A percentile compares a stretch with the other conserved stretches of the same genome.
phyloP scores from a whole-genome alignment of 37 sponge, comb jelly and placozoan species.

The Bolinopsis microptera region DNA sequence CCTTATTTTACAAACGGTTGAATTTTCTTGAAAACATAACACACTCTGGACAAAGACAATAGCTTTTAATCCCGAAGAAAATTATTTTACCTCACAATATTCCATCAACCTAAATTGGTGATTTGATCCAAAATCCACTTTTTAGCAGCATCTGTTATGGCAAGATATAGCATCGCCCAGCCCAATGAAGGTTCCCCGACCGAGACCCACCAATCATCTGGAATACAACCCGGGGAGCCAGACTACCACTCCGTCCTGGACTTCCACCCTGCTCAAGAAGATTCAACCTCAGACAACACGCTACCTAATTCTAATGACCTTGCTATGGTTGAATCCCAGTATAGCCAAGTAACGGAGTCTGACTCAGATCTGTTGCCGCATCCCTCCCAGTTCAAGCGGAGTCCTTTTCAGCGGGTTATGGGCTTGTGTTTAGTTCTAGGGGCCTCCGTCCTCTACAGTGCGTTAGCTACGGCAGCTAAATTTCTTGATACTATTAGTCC shows the following conservation, averaged over 20 bases:
- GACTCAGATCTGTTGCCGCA: not conserved
- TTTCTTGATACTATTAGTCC: not conserved
- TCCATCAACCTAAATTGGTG: too few species aligned
- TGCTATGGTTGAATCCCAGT: not conserved
- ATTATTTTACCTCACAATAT: too few species aligned
- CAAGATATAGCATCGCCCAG: not conserved
- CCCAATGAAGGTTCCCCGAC: not conserved
- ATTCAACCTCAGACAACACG: not conserved
- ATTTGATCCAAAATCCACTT: too few species aligned
- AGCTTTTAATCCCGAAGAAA: too few species aligned
- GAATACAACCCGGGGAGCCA: not conserved
- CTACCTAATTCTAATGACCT: not conserved
- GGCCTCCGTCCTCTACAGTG: conserved; percentile 22
- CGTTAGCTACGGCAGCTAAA: not conserved
- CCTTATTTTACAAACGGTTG: too few species aligned
- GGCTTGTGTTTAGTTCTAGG: not conserved
- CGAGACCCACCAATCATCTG: not conserved
- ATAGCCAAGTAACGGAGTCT: not conserved
- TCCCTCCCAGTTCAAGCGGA: not conserved
- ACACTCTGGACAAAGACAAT: too few species aligned
- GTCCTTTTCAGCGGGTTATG: not conserved
- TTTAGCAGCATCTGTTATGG: not conserved
- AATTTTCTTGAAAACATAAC: too few species aligned
- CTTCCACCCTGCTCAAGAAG: not conserved
- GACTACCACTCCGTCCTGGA: not conserved